Evolutionary conservation across 2,888 invertebrate genomes (phyloP), one percentile per base, ranked within the genome.

Genomic region (Zaprionus obscuricornis): DNA sequence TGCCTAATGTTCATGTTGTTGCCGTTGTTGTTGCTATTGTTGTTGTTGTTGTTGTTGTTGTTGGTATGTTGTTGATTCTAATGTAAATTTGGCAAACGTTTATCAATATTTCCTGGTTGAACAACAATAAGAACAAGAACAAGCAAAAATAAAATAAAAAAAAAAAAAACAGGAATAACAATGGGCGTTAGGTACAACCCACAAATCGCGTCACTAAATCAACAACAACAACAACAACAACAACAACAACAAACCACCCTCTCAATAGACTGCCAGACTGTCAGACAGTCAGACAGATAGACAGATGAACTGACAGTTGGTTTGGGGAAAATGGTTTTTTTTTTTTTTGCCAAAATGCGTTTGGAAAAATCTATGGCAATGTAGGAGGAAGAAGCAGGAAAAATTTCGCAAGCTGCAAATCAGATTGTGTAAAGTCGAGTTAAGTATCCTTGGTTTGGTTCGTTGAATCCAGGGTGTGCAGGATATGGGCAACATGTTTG

Each of bases 321-420:
- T n/a, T n/a, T 11, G 18, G 5, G 24, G 24, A 6, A 46, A 24
- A 46, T 33, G 24, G 18, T 14, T 20, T 20, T 11, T n/a, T n/a
- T n/a, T n/a, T n/a, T n/a, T n/a, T n/a, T n/a, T n/a, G n/a, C n/a
- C n/a, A 74, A 76, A 84, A 84, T 84, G 82, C 76, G 78, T 85
- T 40, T 60, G 46, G 54, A 66, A 76, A 76, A 66, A 55, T 60
- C 42, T 29, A 34, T 22, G 52, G 46, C n/a, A n/a, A n/a, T n/a
- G n/a, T n/a, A n/a, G n/a, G n/a, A n/a, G n/a, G n/a, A n/a, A n/a
- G n/a, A n/a, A 60, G 69, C 57, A 58, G 68, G 76, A 73, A 88
- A 85, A 85, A 79, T 84, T 75, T n/a, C n/a, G 78, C 87, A 87
- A 88, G 87, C 89, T 85, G 87, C 84, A 88, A 88, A 88, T 88